phyloP scores from a whole-genome alignment of 2,113 vertebrate species.

The Zootoca vivipara region DNA sequence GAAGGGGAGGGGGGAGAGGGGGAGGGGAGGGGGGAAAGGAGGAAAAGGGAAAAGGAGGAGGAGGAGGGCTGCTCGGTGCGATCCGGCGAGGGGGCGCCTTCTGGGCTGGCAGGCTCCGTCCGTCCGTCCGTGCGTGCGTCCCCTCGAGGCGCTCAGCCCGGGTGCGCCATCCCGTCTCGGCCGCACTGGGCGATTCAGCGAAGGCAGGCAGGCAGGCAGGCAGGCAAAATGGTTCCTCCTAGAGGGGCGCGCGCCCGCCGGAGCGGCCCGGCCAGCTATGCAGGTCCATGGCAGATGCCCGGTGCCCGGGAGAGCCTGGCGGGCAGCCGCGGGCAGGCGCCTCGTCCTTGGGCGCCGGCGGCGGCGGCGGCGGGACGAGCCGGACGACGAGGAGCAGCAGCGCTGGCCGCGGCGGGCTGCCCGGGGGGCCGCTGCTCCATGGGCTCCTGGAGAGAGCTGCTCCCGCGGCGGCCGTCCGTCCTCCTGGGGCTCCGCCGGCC shows the following conservation, averaged over 20 bases:
- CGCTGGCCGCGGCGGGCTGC: slow-evolving; percentile 54
- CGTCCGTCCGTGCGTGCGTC: slow-evolving; percentile 30
- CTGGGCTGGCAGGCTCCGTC: slow-evolving; percentile 39
- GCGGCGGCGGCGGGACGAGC: slow-evolving; percentile 35
- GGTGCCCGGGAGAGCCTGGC: slow-evolving; percentile 74
- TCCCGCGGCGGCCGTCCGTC: slow-evolving; percentile 75
- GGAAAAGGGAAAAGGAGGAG: slow-evolving; percentile 54
- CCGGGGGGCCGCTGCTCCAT: slow-evolving; percentile 30
- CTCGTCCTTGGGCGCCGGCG: slow-evolving; percentile 3
- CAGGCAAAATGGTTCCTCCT: slow-evolving; percentile 87
- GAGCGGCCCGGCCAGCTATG: slow-evolving; percentile 82
- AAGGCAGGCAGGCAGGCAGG: slow-evolving; percentile 37
- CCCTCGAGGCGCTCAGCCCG: slow-evolving; percentile 27
- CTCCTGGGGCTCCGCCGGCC: slow-evolving; percentile 68
- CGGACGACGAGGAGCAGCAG: slow-evolving; percentile 49
- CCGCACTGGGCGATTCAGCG: too few relatives aligned
- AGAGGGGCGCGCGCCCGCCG: slow-evolving; percentile 43
- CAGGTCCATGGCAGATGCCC: slow-evolving; percentile 81
- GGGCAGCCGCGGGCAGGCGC: not conserved
- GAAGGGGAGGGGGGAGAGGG: slow-evolving; percentile 73
- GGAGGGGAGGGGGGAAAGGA: slow-evolving; percentile 68
- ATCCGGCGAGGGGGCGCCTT: slow-evolving; percentile 47
- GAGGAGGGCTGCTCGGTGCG: slow-evolving; percentile 55
- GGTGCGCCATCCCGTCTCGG: too few relatives aligned
- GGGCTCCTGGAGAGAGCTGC: slow-evolving; percentile 24